phyloP scores from a whole-genome alignment of 2,797 vertebrate species.

The Eupleurogrammus muticus region DNA sequence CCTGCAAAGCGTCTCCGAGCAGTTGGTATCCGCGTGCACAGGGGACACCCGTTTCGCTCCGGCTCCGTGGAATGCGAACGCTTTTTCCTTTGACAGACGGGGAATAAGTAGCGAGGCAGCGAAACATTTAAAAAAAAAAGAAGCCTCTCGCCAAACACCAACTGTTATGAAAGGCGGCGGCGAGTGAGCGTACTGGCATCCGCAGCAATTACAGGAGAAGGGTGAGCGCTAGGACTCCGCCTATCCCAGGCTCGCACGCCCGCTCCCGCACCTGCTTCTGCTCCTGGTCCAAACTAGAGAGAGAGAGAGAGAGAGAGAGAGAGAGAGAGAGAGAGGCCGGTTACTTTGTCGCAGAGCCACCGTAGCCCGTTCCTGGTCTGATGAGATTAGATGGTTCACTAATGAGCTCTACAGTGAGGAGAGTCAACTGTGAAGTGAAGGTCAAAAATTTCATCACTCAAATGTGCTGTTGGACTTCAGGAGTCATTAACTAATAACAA shows the following conservation, averaged over 20 bases:
- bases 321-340: slow-evolving; percentile 30
- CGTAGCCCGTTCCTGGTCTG: slow-evolving; percentile 73
- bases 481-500: slow-evolving; percentile 83
- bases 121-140: slow-evolving; percentile 73
- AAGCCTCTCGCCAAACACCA: slow-evolving; percentile 74
- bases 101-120: slow-evolving; percentile 68
- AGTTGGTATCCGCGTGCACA: slow-evolving; percentile 55
- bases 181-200: slow-evolving; percentile 68
- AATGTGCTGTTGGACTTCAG: slow-evolving; percentile 80
- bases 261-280: slow-evolving; percentile 79
- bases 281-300: slow-evolving; percentile 58
- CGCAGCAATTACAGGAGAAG: slow-evolving; percentile 76
- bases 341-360: slow-evolving; percentile 76
- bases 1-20: slow-evolving; percentile 41
- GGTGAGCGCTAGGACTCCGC: slow-evolving; percentile 67
- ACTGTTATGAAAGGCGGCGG: slow-evolving; percentile 75
- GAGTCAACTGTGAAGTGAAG: slow-evolving; percentile 83
- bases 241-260: slow-evolving; percentile 65
- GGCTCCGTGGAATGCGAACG: slow-evolving; percentile 59
- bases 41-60: slow-evolving; percentile 45
- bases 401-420: slow-evolving; percentile 79
- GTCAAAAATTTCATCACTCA: slow-evolving; percentile 80
- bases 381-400: slow-evolving; percentile 83
- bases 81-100: slow-evolving; percentile 68
- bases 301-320: slow-evolving; percentile 25